phyloP scores from a whole-genome alignment of 2,113 vertebrate genomes.

The Hiodon alosoides region DNA sequence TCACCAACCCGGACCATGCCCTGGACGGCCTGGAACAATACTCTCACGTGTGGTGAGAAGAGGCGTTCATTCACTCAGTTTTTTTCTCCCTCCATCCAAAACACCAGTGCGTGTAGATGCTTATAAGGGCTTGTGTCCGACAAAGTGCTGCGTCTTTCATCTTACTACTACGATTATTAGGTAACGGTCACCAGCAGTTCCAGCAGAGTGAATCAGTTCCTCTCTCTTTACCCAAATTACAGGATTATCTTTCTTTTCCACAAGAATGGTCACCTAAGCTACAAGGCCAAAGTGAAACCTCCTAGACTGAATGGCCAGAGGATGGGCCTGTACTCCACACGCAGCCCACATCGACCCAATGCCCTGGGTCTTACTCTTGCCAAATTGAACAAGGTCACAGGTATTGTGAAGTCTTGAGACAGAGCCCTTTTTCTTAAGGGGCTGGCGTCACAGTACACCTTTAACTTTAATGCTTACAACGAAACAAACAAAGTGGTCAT shows the following conservation, averaged over 20 bases:
- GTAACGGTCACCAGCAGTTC: not conserved
- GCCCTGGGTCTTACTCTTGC: conserved; percentile 76
- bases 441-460: not conserved
- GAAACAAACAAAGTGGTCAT: not conserved
- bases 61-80: not conserved
- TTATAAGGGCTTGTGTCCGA: too few relatives aligned
- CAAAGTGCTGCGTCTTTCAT: too few relatives aligned
- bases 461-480: not conserved
- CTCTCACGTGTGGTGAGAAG: conserved; percentile 79
- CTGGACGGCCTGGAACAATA: conserved; percentile 74
- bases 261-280: conserved; percentile 77
- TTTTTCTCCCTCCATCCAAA: too few relatives aligned
- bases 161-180: too few relatives aligned
- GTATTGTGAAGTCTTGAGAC: conserved; percentile 47
- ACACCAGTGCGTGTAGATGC: too few relatives aligned
- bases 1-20: conserved; percentile 80
- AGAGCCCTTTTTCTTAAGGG: too few relatives aligned
- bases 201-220: not conserved
- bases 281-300: conserved; percentile 81
- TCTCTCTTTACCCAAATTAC: conserved; percentile 16
- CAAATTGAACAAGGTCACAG: conserved; percentile 69
- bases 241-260: conserved; percentile 88
- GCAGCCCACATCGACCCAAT: conserved; percentile 82
- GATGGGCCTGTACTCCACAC: conserved; percentile 78
- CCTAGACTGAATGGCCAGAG: conserved; percentile 74